A percentile compares a stretch with the other conserved stretches of the same genome.
Conservation (phyloP, 2,797 vertebrate genomes). For the Rachycentron canadum region DNA sequence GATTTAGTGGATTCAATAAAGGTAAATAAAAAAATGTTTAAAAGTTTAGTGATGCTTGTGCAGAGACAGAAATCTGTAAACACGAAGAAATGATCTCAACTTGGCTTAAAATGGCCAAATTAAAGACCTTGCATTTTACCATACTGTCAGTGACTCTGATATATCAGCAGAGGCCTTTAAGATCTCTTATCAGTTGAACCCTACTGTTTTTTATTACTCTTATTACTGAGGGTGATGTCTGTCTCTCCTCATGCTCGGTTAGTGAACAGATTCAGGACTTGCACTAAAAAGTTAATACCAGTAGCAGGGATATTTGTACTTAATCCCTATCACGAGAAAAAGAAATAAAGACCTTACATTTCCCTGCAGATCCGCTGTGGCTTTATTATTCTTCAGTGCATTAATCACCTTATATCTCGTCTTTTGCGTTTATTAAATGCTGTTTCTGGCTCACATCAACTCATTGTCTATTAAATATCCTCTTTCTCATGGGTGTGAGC, state of each 20-base stretch:
- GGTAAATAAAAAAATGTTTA: constrained; percentile 1
- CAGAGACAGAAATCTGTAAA: constrained; percentile 28
- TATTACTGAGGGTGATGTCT: constrained; percentile 54
- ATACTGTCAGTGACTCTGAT: not conserved
- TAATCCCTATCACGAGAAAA: constrained; percentile 75
- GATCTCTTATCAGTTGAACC: constrained; percentile 46
- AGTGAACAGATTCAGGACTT: constrained; percentile 40
- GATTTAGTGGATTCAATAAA: not conserved
- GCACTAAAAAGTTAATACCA: constrained; percentile 72
- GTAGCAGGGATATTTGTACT: constrained; percentile 68
- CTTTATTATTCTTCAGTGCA: constrained; percentile 73
- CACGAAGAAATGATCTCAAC: not conserved
- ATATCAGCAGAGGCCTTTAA: constrained; percentile 36
- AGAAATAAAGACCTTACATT: constrained; percentile 74
- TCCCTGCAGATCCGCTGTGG: constrained; percentile 67
- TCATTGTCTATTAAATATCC: constrained; percentile 88
- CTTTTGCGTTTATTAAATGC: constrained; percentile 85
- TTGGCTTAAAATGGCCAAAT: constrained; percentile 41
- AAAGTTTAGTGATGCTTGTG: constrained; percentile 21
- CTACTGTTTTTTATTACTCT: constrained; percentile 53
- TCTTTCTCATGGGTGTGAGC: constrained; percentile 84
- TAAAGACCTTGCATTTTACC: constrained; percentile 22
- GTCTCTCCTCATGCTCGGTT: constrained; percentile 46
- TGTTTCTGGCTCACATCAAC: constrained; percentile 85
- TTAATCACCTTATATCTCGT: constrained; percentile 80